Evolutionary conservation across 1,140 invertebrate species (phyloP).

Genomic region (Megalonaias nervosa): DNA sequence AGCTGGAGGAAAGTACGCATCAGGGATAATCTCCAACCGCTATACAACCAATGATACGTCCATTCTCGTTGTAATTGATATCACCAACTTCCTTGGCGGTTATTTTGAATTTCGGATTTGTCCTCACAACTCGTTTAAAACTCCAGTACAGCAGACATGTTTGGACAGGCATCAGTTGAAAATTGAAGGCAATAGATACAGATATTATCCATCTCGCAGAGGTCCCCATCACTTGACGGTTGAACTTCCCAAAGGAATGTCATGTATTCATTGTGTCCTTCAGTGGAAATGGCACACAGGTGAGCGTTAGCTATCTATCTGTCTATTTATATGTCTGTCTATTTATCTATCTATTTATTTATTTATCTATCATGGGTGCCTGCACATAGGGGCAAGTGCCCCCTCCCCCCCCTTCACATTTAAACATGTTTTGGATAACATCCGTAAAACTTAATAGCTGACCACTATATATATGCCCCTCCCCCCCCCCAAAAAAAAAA

Average conservation of each 20-base stretch:
- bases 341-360: too few relatives aligned
- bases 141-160: constrained; percentile 39
- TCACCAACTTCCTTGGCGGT: constrained; percentile 49
- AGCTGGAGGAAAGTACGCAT: constrained; percentile 65
- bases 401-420: too few relatives aligned
- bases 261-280: constrained; percentile 89
- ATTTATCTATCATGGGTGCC: too few relatives aligned
- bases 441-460: too few relatives aligned
- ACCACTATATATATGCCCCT: too few relatives aligned
- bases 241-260: constrained; percentile 83
- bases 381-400: too few relatives aligned
- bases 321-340: too few relatives aligned
- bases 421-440: too few relatives aligned
- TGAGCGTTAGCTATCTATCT: constrained; percentile 51
- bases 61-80: constrained; percentile 42
- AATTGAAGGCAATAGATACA: constrained; percentile 22
- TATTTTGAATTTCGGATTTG: constrained; percentile 57
- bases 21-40: constrained; percentile 59
- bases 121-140: constrained; percentile 35
- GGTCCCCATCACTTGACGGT: constrained; percentile 39
- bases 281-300: constrained; percentile 94
- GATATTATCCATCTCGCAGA: constrained; percentile 26
- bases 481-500: too few relatives aligned
- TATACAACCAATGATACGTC: constrained; percentile 54
- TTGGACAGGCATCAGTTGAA: constrained; percentile 33